Conservation (phyloP, 2,113 vertebrate genomes). For the Sinocyclocheilus rhinocerous region DNA sequence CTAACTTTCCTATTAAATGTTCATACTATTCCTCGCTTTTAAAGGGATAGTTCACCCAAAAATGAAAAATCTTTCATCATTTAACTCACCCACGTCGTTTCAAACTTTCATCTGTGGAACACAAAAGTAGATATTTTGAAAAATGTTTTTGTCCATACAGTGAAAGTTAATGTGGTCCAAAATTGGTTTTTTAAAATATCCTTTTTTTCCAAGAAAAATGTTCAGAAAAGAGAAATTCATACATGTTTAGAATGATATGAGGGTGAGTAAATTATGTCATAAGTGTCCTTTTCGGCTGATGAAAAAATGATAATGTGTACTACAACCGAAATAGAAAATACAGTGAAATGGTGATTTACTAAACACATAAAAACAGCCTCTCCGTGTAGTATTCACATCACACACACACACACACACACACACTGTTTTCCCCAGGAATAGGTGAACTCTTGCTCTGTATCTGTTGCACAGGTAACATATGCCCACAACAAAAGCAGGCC, state of each 20-base stretch:
- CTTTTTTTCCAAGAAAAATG: not conserved
- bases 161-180: too few relatives aligned
- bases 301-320: not conserved
- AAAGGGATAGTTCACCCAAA: not conserved
- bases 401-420: conserved; percentile 3
- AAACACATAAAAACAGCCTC: not conserved
- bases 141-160: not conserved
- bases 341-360: not conserved
- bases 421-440: conserved; percentile 20
- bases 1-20: not conserved
- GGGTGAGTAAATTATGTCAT: not conserved
- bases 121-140: not conserved
- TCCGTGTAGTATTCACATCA: not conserved
- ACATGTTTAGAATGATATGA: not conserved
- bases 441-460: conserved; percentile 49
- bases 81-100: not conserved
- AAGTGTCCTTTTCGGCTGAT: not conserved
- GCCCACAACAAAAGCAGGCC: conserved; percentile 56
- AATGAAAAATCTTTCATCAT: not conserved
- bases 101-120: not conserved
- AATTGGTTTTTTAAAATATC: not conserved
- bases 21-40: not conserved
- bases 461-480: conserved; percentile 57
- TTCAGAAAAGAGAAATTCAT: not conserved
- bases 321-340: not conserved